phyloP scores from a whole-genome alignment of 2,113 vertebrate genomes.

The Rhagologus leucostigma region DNA sequence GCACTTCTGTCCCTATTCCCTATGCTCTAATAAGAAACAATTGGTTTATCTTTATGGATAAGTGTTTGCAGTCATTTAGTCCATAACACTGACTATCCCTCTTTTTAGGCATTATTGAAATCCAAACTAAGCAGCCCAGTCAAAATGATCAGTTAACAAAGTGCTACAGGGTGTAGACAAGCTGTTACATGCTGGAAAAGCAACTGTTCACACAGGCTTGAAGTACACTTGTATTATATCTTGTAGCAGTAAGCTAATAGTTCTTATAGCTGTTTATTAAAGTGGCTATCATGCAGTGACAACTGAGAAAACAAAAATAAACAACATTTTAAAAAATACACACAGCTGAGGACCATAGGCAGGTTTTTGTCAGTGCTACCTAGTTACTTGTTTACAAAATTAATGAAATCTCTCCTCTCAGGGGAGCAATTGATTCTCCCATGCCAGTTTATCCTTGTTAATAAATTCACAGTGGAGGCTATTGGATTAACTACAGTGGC shows the following conservation, averaged over 20 bases:
- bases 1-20: neutral
- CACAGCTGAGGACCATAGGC: neutral
- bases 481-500: neutral
- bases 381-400: neutral
- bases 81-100: neutral
- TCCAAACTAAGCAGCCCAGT: neutral
- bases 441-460: neutral
- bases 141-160: neutral
- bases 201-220: neutral
- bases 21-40: neutral
- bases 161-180: neutral
- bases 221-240: neutral
- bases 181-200: neutral
- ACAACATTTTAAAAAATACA: neutral
- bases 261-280: neutral
- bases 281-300: neutral
- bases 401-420: neutral
- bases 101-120: neutral
- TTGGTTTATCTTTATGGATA: neutral
- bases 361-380: neutral
- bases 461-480: neutral
- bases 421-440: neutral
- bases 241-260: neutral
- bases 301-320: neutral
- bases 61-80: neutral